phyloP scores from a whole-genome alignment of 1,140 invertebrate genomes.

The Eriocheir sinensis region DNA sequence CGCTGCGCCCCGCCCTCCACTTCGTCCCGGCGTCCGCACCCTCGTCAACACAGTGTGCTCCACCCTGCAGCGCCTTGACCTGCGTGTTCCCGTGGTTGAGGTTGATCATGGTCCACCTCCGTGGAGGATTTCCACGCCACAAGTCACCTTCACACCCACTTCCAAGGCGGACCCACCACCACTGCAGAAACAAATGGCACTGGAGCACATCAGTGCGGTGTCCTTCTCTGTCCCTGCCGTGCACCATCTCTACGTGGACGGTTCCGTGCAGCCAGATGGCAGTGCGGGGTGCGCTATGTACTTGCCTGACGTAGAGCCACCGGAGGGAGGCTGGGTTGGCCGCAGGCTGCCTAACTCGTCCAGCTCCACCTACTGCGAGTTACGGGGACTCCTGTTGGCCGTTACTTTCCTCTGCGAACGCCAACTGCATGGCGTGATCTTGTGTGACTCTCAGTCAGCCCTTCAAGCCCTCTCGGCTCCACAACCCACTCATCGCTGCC shows the following conservation, averaged over 20 bases:
- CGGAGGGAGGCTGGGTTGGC: background rate
- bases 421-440: background rate
- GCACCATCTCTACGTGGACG: background rate
- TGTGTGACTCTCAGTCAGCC: background rate
- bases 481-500: background rate
- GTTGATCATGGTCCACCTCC: background rate
- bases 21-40: background rate
- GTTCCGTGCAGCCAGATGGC: background rate
- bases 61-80: constrained; percentile 1
- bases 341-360: background rate
- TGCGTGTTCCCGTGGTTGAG: background rate
- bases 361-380: background rate
- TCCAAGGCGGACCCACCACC: background rate
- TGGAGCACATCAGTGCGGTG: background rate
- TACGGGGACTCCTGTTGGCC: constrained; percentile 7
- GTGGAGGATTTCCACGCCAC: background rate
- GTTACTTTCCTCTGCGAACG: background rate
- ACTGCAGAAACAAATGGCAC: background rate
- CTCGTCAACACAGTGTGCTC: background rate
- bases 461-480: background rate
- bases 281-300: background rate
- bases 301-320: background rate
- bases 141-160: constrained; percentile 16
- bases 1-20: background rate
- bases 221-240: background rate